Conservation (phyloP, 2,797 vertebrate species). For the Triplophysa bombifrons region DNA sequence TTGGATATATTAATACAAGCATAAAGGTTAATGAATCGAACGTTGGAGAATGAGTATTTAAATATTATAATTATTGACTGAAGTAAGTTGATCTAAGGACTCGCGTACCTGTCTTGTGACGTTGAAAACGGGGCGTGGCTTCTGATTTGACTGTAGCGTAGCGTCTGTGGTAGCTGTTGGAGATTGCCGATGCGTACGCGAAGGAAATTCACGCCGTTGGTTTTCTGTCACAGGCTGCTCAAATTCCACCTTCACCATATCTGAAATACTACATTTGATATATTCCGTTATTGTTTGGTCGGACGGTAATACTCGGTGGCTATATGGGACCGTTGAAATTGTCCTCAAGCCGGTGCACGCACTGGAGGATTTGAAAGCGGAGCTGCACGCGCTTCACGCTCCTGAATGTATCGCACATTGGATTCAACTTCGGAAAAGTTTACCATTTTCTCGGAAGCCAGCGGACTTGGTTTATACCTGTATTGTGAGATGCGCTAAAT, state of each 20-base stretch:
- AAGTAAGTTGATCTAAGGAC: not conserved
- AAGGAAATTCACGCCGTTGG: slow-evolving; percentile 32
- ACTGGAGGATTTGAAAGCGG: not conserved
- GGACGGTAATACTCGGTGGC: slow-evolving; percentile 15
- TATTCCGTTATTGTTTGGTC: not conserved
- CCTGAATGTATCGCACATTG: slow-evolving; percentile 10
- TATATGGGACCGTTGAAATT: slow-evolving; percentile 43
- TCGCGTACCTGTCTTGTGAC: slow-evolving; percentile 39
- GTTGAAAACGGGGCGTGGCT: slow-evolving; percentile 43
- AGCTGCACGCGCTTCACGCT: slow-evolving; percentile 7
- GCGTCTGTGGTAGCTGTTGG: not conserved
- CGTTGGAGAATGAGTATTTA: too few relatives aligned
- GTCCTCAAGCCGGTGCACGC: slow-evolving; percentile 10
- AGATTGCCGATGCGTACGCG: slow-evolving; percentile 2
- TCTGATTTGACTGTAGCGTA: not conserved
- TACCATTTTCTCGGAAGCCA: not conserved
- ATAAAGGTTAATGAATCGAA: not conserved
- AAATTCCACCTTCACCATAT: not conserved
- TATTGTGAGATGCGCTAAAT: slow-evolving; percentile 13
- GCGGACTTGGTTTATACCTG: not conserved
- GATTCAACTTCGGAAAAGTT: slow-evolving; percentile 49
- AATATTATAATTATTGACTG: not conserved
- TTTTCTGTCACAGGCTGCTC: slow-evolving; percentile 19
- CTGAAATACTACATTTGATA: slow-evolving; percentile 1
- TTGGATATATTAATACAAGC: not conserved